Evolutionary conservation across 2,113 vertebrate genomes (phyloP), one percentile per base, ranked within the genome.

Genomic region (Coreoperca whiteheadi): DNA sequence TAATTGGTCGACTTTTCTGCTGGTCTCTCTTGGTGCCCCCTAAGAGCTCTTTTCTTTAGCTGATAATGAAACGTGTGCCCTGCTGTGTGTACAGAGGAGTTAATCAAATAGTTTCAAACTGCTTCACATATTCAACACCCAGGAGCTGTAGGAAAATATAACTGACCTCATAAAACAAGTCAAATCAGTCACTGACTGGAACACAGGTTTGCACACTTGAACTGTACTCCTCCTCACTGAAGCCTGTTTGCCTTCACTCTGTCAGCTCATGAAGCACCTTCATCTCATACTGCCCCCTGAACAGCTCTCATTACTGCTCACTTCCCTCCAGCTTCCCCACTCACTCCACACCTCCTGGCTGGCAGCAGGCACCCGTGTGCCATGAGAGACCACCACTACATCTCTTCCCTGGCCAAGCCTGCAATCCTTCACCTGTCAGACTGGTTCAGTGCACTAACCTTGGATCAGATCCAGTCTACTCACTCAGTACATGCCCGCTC

Each of bases 381-480:
- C 90, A 64, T 9, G 56, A 50, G 88, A 87, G 65, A 87, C 87
- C 88, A 68, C 75, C 56, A 23, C 64, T 82, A 87, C 86, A 85
- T 85, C 87, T 89, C 78, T 74, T 87, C 79, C 68, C 78, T 1
- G 30, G 78, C 86, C 79, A 81, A 88, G 70, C 34, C 81, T 81
- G 82, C 81, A 85, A 88, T 93, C 87, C 78, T 67, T 91, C 87
- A 91, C 89, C 87, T 90, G 90, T 91, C 91, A 92, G 68, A 23
- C 86, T 54, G 71, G 61, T 90, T 87, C 85, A 81, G 34, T 18
- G 60, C 74, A 14, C 79, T 69, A 83, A 87, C 90, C 88, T 83
- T 90, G 87, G 88, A 85, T 54, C 46, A 16, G 77, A 53, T 88
- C 92, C 90, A 90, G 77, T 64, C 81, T 82, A 63, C 78, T 92